Evolutionary conservation across 2,797 vertebrate species (phyloP).

Genomic region (Artibeus jamaicensis): DNA sequence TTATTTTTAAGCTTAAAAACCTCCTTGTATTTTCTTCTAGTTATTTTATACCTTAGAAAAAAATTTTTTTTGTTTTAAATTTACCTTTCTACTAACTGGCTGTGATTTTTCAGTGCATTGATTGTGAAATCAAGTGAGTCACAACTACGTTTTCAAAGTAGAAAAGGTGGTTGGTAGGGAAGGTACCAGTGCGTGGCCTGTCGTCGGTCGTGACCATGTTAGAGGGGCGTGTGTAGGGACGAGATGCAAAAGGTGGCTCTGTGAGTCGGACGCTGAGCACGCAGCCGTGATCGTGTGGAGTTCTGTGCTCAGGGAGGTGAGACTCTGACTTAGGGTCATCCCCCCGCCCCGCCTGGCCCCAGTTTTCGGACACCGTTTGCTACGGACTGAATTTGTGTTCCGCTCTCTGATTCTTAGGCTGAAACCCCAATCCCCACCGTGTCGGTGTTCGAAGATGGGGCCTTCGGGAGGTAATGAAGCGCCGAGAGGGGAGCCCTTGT

Average conservation of each 20-base stretch:
- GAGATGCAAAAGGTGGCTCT: not conserved
- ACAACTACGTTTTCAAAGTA: not conserved
- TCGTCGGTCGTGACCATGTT: not conserved
- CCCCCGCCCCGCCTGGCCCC: not conserved
- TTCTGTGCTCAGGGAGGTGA: not conserved
- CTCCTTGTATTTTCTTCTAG: not conserved
- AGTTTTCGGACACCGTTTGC: not conserved
- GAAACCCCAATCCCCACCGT: not conserved
- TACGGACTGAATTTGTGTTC: not conserved
- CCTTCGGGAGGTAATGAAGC: not conserved
- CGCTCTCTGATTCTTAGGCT: not conserved
- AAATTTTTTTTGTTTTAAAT: not conserved
- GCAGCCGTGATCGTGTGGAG: not conserved
- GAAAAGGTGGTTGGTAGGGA: not conserved
- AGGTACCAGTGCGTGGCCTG: not conserved
- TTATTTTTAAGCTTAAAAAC: conserved; percentile 24
- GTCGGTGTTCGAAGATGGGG: not conserved
- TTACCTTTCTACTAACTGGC: not conserved
- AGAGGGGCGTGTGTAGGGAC: not conserved
- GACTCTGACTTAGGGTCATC: not conserved
- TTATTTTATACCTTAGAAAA: not conserved
- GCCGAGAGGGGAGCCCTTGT: not conserved
- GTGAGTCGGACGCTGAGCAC: too few relatives aligned
- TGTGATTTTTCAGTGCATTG: not conserved
- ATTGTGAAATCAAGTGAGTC: not conserved